These are phyloP conservation scores for Saccopteryx bilineata DNA, from an alignment of 2,113 vertebrate genomes.

Conservation along the genomic window DNA sequence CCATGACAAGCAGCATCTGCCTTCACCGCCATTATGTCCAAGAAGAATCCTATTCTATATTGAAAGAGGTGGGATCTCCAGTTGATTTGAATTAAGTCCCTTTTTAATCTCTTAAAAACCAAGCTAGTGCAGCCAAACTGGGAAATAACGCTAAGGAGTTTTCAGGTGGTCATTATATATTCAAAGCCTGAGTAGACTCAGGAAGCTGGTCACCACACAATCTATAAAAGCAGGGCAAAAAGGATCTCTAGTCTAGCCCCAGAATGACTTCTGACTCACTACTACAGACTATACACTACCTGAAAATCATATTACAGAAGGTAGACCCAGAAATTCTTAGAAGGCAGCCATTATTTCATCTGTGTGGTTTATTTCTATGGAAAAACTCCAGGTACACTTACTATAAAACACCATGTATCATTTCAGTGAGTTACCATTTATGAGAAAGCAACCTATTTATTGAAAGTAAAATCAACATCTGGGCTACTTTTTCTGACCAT, in stretches of 20 bases:
- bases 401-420: not conserved
- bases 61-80: not conserved
- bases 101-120: slow-evolving; percentile 11
- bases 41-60: not conserved
- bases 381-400: slow-evolving; percentile 40
- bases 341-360: slow-evolving; percentile 49
- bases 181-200: not conserved
- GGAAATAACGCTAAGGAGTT: not conserved
- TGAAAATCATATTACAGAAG: not conserved
- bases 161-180: not conserved
- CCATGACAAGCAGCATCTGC: no score
- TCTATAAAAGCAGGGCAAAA: not conserved
- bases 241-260: not conserved
- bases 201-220: not conserved
- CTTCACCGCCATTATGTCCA: not conserved
- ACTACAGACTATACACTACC: not conserved
- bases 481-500: slow-evolving; percentile 19
- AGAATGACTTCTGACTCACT: not conserved
- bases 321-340: slow-evolving; percentile 23
- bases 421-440: slow-evolving; percentile 21
- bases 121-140: not conserved
- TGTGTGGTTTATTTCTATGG: slow-evolving; percentile 8
- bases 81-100: not conserved
- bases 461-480: slow-evolving; percentile 49
- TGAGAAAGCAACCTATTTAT: slow-evolving; percentile 8